These are phyloP conservation scores for Meiosimyza platycephala DNA, from an alignment of 2,888 invertebrate species.

Conservation along the genomic window DNA sequence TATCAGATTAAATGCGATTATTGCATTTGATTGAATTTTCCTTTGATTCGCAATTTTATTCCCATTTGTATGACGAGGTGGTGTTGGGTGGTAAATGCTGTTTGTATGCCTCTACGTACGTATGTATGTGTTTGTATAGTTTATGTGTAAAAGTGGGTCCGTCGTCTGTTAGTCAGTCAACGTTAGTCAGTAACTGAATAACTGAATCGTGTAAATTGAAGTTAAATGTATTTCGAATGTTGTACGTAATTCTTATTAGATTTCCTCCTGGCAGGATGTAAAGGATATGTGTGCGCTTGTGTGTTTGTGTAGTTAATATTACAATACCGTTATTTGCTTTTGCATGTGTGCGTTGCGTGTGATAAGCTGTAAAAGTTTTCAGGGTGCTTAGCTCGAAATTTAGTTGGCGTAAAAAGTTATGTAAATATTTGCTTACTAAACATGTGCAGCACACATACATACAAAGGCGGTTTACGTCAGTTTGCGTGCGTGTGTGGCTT, in stretches of 20 bases:
- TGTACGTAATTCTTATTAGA: slow-evolving; percentile 27
- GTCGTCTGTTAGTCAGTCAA: slow-evolving; percentile 8
- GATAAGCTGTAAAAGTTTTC: slow-evolving; percentile 29
- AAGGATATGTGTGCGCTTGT: background rate
- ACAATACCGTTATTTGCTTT: too few species aligned
- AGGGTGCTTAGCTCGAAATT: background rate
- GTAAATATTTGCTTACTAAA: slow-evolving; percentile 28
- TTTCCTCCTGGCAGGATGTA: slow-evolving; percentile 7
- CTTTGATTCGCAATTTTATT: slow-evolving; percentile 37
- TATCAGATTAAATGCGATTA: slow-evolving; percentile 49
- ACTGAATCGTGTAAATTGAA: slow-evolving; percentile 14
- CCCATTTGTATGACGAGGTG: slow-evolving; percentile 8
- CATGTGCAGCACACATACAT: slow-evolving; percentile 3
- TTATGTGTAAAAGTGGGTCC: background rate
- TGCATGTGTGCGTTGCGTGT: slow-evolving; percentile 24
- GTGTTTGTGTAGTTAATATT: background rate
- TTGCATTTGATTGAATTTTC: slow-evolving; percentile 47
- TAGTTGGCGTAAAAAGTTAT: slow-evolving; percentile 32
- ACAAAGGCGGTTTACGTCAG: background rate
- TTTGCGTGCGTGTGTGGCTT: background rate
- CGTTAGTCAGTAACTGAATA: background rate
- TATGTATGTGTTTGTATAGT: too few species aligned
- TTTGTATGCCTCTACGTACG: too few species aligned
- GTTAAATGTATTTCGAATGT: slow-evolving; percentile 16
- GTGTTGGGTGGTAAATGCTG: background rate